Base-by-base conservation (phyloP, 2,113 vertebrate species). In the Chloroceryle aenea region DNA sequence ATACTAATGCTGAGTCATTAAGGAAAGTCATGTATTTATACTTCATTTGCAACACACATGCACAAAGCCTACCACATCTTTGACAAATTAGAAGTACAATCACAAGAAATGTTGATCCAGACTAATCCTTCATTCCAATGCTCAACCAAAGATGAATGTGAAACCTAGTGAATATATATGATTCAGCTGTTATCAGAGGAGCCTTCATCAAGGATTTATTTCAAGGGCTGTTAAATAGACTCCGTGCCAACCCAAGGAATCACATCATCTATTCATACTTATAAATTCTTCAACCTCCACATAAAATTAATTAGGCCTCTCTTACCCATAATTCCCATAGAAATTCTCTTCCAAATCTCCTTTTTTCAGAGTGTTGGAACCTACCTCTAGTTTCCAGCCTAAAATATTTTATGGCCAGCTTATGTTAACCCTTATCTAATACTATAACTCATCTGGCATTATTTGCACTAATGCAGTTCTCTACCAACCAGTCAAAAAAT, bases 221-320 rank as follows among this genome's bases (percentile, higher is more conserved):
- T 93, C 47, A 62, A 66, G 63, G 9, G 14, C 9, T 90, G 40
- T 36, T 90, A 76, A 73, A 77, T 12, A 86, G 45, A 73, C 12
- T 75, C 30, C 23, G 58, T 90, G 58, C 16, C 62, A 94, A 9
- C 27, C 85, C 48, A 87, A 73, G 52, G 43, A 91, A 76, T 12
- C 19, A 77, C 36, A 67, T 83, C 36, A 62, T 69, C n/a, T 85
- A 71, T 88, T 90, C 59, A 74, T 23, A 55, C 16, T 58, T 40
- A 80, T 63, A 88, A 92, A 94, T 95, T 80, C 72, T 85, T 92
- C 72, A 92, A 83, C 21, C 0, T 66, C n/a, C 59, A 80, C 55
- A 48, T 50, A 80, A 85, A 90, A 62, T 43, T 92, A 92, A 84
- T 77, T 90, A 69, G 40, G 52, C 9, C 4, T 73, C 29, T 10